Conservation (phyloP, 2,797 vertebrate species). For the Tokudaia muenninki region DNA sequence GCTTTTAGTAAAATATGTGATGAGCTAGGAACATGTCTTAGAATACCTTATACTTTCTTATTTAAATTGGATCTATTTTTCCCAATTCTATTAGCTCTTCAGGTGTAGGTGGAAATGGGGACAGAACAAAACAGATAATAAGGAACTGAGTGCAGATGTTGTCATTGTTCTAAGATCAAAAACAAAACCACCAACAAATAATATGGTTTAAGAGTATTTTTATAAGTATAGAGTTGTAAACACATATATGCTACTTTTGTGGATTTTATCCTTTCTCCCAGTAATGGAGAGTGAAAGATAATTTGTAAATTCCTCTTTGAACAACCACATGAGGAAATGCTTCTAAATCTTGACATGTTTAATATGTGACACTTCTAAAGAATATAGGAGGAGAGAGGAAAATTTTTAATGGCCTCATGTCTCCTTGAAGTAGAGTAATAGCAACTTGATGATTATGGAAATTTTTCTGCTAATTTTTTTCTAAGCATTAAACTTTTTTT, state of each 20-base stretch:
- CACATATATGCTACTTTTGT: background rate
- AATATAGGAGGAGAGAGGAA: background rate
- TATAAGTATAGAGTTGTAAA: background rate
- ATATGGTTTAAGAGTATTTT: background rate
- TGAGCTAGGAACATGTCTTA: conserved; percentile 41
- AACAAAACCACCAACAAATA: background rate
- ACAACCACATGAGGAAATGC: background rate
- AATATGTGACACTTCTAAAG: background rate
- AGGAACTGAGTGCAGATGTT: background rate
- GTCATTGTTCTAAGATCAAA: conserved; percentile 47
- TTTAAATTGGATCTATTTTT: conserved; percentile 61
- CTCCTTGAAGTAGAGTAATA: background rate
- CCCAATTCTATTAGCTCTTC: conserved; percentile 43
- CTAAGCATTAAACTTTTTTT: background rate
- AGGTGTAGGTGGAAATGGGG: background rate
- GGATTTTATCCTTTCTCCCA: background rate
- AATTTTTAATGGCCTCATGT: background rate
- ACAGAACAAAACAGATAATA: background rate
- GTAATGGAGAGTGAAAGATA: background rate
- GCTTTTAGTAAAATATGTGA: conserved; percentile 64
- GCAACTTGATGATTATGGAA: background rate
- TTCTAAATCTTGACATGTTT: background rate
- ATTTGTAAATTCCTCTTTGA: background rate
- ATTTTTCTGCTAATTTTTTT: background rate
- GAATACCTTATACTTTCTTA: conserved; percentile 11